Evolutionary conservation across 2,888 invertebrate species (phyloP).

Genomic region (Plusia festucae): DNA sequence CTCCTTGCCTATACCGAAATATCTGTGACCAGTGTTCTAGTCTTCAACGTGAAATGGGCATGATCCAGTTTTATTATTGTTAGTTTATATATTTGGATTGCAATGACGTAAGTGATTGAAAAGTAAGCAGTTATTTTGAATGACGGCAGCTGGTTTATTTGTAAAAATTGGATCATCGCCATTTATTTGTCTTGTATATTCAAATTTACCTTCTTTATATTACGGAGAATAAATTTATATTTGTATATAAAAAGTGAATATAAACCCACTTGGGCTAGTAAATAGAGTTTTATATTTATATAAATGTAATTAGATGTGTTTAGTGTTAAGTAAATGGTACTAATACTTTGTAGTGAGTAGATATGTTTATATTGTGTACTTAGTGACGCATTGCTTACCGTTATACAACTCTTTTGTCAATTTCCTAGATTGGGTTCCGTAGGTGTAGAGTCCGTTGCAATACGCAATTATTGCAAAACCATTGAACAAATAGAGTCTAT

Average conservation of each 20-base stretch:
- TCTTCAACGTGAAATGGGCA: slow-evolving; percentile 73
- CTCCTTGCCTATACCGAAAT: slow-evolving; percentile 81
- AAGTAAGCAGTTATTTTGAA: slow-evolving; percentile 45
- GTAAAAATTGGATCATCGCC: slow-evolving; percentile 67
- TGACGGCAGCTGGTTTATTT: slow-evolving; percentile 59
- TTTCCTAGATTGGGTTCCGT: slow-evolving; percentile 58
- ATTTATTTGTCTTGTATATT: slow-evolving; percentile 68
- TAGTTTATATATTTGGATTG: slow-evolving; percentile 52
- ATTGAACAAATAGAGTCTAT: slow-evolving; percentile 31
- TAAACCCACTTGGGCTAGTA: slow-evolving; percentile 66
- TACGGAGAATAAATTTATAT: slow-evolving; percentile 70
- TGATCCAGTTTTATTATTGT: slow-evolving; percentile 68
- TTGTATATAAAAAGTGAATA: slow-evolving; percentile 73
- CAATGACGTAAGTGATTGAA: slow-evolving; percentile 33
- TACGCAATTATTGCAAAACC: slow-evolving; percentile 25
- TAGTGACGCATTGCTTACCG: slow-evolving; percentile 60
- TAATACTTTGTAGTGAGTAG: slow-evolving; percentile 70
- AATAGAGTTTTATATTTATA: slow-evolving; percentile 69
- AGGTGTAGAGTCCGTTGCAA: slow-evolving; percentile 43
- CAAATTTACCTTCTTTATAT: slow-evolving; percentile 70
- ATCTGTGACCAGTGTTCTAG: slow-evolving; percentile 87
- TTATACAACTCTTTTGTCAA: slow-evolving; percentile 57
- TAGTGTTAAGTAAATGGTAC: slow-evolving; percentile 71
- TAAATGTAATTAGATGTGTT: slow-evolving; percentile 62
- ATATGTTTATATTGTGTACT: slow-evolving; percentile 58